phyloP scores from a whole-genome alignment of 2,888 invertebrate genomes.

The Caenorhabditis panamensis region DNA sequence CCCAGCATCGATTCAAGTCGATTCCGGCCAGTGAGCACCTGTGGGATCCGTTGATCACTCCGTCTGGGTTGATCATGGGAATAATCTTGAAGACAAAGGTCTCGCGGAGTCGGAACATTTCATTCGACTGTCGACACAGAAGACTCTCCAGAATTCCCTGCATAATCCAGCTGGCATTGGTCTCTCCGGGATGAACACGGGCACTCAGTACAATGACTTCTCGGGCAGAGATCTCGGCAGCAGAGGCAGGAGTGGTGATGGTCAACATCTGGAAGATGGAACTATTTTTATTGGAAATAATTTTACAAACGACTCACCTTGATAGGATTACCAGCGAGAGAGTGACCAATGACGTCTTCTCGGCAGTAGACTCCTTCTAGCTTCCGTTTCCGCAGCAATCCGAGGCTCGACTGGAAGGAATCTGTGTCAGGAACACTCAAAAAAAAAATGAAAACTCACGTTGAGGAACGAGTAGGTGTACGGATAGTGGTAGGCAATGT shows the following conservation, averaged over 20 bases:
- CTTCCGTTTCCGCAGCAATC: conserved; percentile 32
- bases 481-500: conserved; percentile 91
- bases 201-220: conserved; percentile 86
- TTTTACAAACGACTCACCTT: conserved; percentile 48
- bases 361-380: conserved; percentile 58
- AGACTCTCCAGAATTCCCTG: conserved; percentile 82
- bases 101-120: conserved; percentile 84
- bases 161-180: conserved; percentile 92
- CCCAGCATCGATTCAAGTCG: conserved; percentile 90
- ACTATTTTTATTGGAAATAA: not conserved
- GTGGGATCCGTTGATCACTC: conserved; percentile 86
- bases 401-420: conserved; percentile 60
- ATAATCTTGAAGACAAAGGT: conserved; percentile 90
- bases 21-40: conserved; percentile 87
- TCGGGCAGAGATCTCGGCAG: conserved; percentile 77
- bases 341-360: conserved; percentile 66
- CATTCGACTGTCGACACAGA: conserved; percentile 40
- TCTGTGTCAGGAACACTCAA: not conserved
- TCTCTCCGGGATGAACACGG: conserved; percentile 91
- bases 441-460: conserved; percentile 82
- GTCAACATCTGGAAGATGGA: conserved; percentile 86
- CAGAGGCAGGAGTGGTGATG: conserved; percentile 84
- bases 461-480: conserved; percentile 89
- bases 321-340: conserved; percentile 67
- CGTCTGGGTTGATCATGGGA: conserved; percentile 92